phyloP scores from a whole-genome alignment of 2,113 vertebrate species.

The Oophaga pumilio region DNA sequence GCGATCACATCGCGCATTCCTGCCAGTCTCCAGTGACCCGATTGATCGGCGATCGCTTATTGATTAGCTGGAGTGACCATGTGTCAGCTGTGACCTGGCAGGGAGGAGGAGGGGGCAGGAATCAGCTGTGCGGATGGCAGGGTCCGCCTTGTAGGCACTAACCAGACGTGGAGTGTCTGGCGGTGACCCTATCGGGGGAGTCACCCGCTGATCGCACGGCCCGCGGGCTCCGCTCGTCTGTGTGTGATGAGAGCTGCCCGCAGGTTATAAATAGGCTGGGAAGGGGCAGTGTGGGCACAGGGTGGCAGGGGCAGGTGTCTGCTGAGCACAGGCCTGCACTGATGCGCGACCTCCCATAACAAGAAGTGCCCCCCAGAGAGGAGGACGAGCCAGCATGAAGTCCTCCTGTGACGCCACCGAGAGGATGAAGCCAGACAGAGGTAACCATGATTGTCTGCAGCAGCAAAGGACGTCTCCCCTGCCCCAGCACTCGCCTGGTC shows the following conservation, averaged over 20 bases:
- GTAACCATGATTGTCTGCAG: constrained; percentile 69
- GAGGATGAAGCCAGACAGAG: constrained; percentile 95
- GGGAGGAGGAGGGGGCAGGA: not conserved
- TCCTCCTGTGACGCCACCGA: constrained; percentile 63
- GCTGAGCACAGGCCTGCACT: constrained; percentile 34
- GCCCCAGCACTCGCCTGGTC: no score
- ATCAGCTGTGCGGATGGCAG: constrained; percentile 51
- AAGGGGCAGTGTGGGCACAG: constrained; percentile 34
- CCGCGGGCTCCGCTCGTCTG: not conserved
- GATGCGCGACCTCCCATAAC: not conserved
- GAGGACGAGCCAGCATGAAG: constrained; percentile 13
- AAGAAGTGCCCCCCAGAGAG: not conserved
- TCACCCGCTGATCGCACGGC: constrained; percentile 27
- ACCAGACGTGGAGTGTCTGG: constrained; percentile 25
- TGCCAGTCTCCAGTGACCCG: not conserved
- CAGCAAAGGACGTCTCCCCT: no score
- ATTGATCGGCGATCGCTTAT: constrained; percentile 35
- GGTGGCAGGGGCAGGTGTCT: constrained; percentile 53
- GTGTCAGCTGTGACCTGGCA: constrained; percentile 50
- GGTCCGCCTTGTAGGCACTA: constrained; percentile 35
- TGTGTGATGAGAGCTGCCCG: constrained; percentile 46
- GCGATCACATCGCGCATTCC: not conserved
- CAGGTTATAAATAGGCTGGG: constrained; percentile 67
- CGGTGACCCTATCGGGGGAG: constrained; percentile 38
- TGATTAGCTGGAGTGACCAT: constrained; percentile 52